Base-by-base conservation (phyloP, 2,113 vertebrate species). In the Ammodytes dubius region DNA sequence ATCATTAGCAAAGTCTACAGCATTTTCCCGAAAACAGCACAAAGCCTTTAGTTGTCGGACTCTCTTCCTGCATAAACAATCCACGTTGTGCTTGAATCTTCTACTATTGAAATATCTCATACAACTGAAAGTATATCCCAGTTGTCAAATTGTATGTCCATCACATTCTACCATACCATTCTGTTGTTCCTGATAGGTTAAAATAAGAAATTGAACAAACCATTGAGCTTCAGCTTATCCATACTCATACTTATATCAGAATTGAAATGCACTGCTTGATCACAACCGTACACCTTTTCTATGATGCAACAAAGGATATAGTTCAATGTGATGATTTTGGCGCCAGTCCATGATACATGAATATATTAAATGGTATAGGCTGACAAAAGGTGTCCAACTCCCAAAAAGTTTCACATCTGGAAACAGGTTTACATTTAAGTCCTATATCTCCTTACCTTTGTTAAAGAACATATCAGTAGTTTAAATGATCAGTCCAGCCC, bases 281-380 rank as follows among this genome's bases (percentile, higher is more conserved):
- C 71, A 43, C 47, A 56, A 56, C 47, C 19, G 40, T n/a, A 77
- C 57, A 37, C 58, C 53, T 74, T 73, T 73, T 37, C 76, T 46
- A 71, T 65, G 82, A 53, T 65, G 45, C 39, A 10, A 71, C 14
- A 68, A 72, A 40, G 46, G 65, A 77, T 63, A 11, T 4, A 57
- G n/a, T 40, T 76, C 27, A 61, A 17, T 5, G 1, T 67, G 69
- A 86, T 81, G 66, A 89, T 82, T 90, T 86, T 84, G 80, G 86
- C 83, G 76, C 74, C 82, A 87, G 74, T 84, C 52, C 43, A 70
- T 27, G 27, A 27, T 58, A 57, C 45, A 70, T 74, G 71, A 81
- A 27, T 27, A 63, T 73, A 80, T 71, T 50, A 64, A 27, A 27
- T 27, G 7, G 15, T 42, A 70, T 27, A 64, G 7, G 11, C 27